Conservation (phyloP, 2,888 invertebrate species). For the Tipula confusa region DNA sequence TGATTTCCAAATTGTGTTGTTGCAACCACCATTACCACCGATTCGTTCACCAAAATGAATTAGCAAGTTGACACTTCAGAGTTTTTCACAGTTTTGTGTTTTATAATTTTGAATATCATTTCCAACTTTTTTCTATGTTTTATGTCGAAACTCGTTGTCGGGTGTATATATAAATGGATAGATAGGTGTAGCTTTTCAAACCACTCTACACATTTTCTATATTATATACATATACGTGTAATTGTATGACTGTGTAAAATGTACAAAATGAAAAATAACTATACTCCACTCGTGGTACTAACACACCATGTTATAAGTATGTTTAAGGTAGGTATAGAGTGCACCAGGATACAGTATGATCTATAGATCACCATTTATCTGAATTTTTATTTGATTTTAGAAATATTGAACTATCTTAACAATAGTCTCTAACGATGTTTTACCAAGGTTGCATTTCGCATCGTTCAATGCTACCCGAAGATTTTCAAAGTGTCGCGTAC, state of each 20-base stretch:
- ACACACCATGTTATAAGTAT: background rate
- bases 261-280: background rate
- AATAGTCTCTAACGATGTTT: too few relatives aligned
- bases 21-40: background rate
- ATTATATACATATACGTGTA: too few relatives aligned
- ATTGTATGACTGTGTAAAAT: background rate
- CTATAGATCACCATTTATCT: too few relatives aligned
- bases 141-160: background rate
- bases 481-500: too few relatives aligned
- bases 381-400: too few relatives aligned
- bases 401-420: too few relatives aligned
- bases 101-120: slow-evolving; percentile 3
- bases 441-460: too few relatives aligned
- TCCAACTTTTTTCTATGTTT: background rate
- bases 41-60: background rate
- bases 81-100: background rate
- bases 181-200: background rate
- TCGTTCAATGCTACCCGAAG: too few relatives aligned
- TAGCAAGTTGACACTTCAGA: slow-evolving; percentile 7
- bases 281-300: background rate
- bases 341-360: background rate
- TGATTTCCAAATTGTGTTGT: background rate
- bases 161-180: background rate
- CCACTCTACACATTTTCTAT: background rate
- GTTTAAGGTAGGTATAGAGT: background rate